These are phyloP conservation scores for Rhopalosiphum maidis DNA, from an alignment of 1,140 invertebrate genomes.

Conservation along the genomic window DNA sequence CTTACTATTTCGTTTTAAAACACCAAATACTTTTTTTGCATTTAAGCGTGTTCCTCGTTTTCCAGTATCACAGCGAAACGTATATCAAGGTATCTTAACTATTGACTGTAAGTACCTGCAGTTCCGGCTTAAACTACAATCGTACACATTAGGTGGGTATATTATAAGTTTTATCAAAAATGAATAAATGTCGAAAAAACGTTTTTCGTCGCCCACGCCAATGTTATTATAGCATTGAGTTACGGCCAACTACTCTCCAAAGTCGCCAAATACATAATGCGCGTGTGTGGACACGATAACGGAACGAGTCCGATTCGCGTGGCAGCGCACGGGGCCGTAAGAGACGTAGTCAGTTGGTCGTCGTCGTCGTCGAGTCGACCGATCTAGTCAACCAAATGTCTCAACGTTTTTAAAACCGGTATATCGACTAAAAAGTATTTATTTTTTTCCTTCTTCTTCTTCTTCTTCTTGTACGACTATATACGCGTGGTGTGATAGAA, in stretches of 20 bases:
- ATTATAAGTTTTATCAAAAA: too few relatives aligned
- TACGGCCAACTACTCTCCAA: background rate
- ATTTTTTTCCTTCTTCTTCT: conserved; percentile 8
- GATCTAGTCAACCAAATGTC: conserved; percentile 51
- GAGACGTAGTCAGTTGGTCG: background rate
- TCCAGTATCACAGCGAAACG: too few relatives aligned
- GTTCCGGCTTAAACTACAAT: too few relatives aligned
- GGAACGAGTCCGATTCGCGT: conserved; percentile 30
- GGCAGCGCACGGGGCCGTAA: background rate
- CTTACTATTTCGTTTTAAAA: too few relatives aligned
- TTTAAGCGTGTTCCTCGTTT: too few relatives aligned
- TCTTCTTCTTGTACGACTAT: conserved; percentile 11
- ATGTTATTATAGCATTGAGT: background rate
- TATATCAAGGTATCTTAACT: too few relatives aligned
- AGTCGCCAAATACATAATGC: background rate
- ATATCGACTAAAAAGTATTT: conserved; percentile 55
- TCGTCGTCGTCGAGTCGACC: conserved; percentile 13
- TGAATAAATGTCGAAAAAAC: background rate
- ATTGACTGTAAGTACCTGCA: too few relatives aligned
- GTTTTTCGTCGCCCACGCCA: background rate
- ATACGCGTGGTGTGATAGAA: conserved; percentile 35
- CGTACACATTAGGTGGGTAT: too few relatives aligned
- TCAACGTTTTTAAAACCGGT: conserved; percentile 53
- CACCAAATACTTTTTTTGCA: too few relatives aligned
- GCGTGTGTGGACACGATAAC: background rate